phyloP scores from a whole-genome alignment of 2,888 invertebrate species.

The Pheosia tremula region DNA sequence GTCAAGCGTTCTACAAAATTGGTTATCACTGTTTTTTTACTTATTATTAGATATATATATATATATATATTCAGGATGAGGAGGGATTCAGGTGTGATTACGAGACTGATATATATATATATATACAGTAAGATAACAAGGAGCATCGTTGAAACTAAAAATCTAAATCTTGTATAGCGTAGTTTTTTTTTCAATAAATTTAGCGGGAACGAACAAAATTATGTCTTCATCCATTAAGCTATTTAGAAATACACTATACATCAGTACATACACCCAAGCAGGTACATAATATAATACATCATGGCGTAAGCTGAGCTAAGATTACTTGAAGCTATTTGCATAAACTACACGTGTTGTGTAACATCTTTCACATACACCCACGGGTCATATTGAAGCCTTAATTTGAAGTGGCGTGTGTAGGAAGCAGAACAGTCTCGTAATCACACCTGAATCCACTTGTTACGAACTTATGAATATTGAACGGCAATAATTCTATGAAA shows the following conservation, averaged over 20 bases:
- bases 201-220: slow-evolving; percentile 1
- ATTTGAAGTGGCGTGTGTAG: background rate
- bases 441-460: background rate
- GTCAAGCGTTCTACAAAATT: no score
- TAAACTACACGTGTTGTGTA: background rate
- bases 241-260: background rate
- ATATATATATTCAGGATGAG: no score
- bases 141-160: no score
- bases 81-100: no score
- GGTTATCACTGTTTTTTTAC: no score
- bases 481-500: background rate
- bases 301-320: background rate
- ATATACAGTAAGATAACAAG: no score
- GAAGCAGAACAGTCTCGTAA: background rate
- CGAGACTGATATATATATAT: no score
- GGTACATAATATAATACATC: background rate
- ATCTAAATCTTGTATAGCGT: no score
- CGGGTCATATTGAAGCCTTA: slow-evolving; percentile 3
- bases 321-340: background rate
- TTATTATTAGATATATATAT: no score
- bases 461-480: background rate
- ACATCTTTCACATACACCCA: slow-evolving; percentile 2
- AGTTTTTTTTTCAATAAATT: background rate
- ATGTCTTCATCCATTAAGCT: background rate
- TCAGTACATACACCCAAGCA: background rate